Conservation (phyloP, 1,140 invertebrate genomes). For the Dendrolimus punctatus region DNA sequence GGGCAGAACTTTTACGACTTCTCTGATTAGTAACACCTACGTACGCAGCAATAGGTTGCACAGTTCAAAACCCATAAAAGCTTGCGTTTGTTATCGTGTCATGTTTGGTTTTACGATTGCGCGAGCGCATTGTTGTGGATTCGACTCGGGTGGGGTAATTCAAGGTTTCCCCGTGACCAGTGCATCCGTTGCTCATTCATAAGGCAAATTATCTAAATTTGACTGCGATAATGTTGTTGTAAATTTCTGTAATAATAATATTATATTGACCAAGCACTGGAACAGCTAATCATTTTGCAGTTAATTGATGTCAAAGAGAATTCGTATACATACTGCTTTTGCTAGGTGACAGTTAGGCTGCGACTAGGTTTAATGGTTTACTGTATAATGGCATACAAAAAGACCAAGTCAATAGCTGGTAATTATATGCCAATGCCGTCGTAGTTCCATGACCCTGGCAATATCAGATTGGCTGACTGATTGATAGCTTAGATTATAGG, state of each 20-base stretch:
- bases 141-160: constrained; percentile 40
- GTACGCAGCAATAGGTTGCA: no score
- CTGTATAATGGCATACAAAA: background rate
- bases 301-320: no score
- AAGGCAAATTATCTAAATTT: constrained; percentile 3
- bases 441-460: no score
- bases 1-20: no score
- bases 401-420: background rate
- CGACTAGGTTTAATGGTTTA: background rate
- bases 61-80: no score
- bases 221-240: constrained; percentile 10
- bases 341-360: background rate
- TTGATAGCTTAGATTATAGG: no score
- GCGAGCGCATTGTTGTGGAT: constrained; percentile 38
- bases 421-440: background rate
- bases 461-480: no score
- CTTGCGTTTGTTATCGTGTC: constrained; percentile 18
- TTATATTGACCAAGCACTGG: no score
- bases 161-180: constrained; percentile 49
- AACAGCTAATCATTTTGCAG: no score
- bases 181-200: constrained; percentile 43
- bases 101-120: constrained; percentile 32
- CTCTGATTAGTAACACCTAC: no score
- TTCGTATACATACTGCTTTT: no score
- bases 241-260: constrained; percentile 11